A percentile compares a stretch with the other conserved stretches of the same genome.
Evolutionary conservation across 1,140 invertebrate genomes (phyloP).

Genomic region (Rhopalosiphum padi): DNA sequence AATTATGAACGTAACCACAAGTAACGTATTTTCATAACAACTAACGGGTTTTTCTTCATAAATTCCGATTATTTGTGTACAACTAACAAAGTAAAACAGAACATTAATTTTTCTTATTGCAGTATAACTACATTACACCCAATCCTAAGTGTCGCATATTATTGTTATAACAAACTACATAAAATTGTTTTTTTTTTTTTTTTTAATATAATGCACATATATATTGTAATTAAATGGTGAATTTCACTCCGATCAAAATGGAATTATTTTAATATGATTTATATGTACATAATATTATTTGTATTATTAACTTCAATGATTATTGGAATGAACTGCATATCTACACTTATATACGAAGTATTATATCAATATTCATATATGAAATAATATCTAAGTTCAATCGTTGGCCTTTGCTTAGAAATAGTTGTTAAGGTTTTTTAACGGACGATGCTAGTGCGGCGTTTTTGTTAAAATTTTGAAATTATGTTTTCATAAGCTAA

Average conservation of each 20-base stretch:
- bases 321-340: neutral
- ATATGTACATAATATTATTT: neutral
- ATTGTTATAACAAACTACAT: neutral
- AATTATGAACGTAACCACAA: neutral
- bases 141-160: neutral
- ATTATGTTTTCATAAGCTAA: no score
- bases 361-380: neutral
- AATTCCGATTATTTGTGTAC: neutral
- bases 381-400: neutral
- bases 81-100: neutral
- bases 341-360: no score
- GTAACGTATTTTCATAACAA: neutral
- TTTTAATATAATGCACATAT: neutral
- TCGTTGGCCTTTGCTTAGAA: neutral
- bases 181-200: neutral
- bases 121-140: neutral
- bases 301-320: neutral
- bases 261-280: neutral
- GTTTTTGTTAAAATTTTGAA: no score
- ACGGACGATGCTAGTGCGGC: neutral
- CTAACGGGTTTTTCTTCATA: neutral
- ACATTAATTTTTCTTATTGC: neutral
- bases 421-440: neutral
- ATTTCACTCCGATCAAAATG: neutral
- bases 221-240: neutral